Conservation (phyloP, 2,888 invertebrate genomes). For the Nomada ferruginata region DNA sequence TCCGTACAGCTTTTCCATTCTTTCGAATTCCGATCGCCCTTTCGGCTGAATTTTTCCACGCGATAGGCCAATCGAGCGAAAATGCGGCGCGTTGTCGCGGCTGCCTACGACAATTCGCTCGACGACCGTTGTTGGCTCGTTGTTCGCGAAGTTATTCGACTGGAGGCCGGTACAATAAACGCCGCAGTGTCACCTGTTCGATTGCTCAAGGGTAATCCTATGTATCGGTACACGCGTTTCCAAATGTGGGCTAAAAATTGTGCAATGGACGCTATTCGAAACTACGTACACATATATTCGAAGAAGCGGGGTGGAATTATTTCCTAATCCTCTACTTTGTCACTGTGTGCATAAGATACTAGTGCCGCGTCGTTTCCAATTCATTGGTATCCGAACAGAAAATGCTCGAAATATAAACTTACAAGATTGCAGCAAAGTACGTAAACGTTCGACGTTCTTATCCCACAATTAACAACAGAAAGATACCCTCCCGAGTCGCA, state of each 20-base stretch:
- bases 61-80: not conserved
- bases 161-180: not conserved
- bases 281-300: not conserved
- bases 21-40: constrained; percentile 32
- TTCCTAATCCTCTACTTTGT: too few relatives aligned
- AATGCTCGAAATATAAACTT: not conserved
- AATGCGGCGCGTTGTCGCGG: constrained; percentile 3
- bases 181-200: too few relatives aligned
- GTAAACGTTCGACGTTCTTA: too few relatives aligned
- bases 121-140: not conserved
- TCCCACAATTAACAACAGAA: too few relatives aligned
- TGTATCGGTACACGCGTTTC: not conserved
- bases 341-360: too few relatives aligned
- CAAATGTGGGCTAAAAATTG: not conserved
- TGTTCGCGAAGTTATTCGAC: not conserved
- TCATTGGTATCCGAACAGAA: too few relatives aligned
- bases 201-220: not conserved
- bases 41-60: constrained; percentile 19
- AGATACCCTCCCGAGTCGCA: too few relatives aligned
- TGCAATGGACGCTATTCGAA: not conserved
- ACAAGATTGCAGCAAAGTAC: not conserved
- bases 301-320: not conserved
- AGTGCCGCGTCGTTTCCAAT: too few relatives aligned
- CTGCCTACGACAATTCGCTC: not conserved
- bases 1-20: constrained; percentile 30